Base-by-base conservation (phyloP, 2,797 vertebrate genomes). In the Tauraco hartlaubi region DNA sequence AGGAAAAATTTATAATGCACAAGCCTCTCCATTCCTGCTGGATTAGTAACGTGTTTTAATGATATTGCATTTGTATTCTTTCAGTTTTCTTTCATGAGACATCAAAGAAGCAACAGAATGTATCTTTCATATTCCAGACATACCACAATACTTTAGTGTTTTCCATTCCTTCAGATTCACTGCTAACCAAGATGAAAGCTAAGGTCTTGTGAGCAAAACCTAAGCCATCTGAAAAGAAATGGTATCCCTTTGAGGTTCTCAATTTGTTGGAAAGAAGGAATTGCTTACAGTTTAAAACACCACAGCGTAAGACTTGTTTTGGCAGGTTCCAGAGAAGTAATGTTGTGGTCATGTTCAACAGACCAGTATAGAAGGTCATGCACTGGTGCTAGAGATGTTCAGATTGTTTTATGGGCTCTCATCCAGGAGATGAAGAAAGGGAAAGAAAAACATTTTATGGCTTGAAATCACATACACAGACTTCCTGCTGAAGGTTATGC, bases 181-280 rank as follows among this genome's bases (percentile, higher is more conserved):
- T 46, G 29, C 86, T 82, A 55, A 52, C 78, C 59, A 72, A 95
- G 94, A 97, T 97, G 90, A 98, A 98, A 98, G 96, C 69, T 52
- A n/a, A 86, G 71, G 83, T 71, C 66, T 89, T 61, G 19, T 73
- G 96, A 93, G 79, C 56, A 69, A 83, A 95, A 89, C 85, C 81
- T 64, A 73, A 92, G 78, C 63, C 59, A 73, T 33, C 78, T 68
- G 77, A 91, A 96, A 93, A 83, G 92, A 94, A 83, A 61, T 84
- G 69, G 35, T 77, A 88, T 80, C 76, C 46, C 35, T 10, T 59
- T 72, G 85, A 78, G 95, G 58, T 44, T 79, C 87, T 87, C 75
- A 81, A 39, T 94, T 92, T 93, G 48, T 48, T 90, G 74, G 93
- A 77, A 78, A 85, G 79, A 90, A 41, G 63, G 52, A 83, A 92